A percentile compares a stretch with the other conserved stretches of the same genome.
Evolutionary conservation across 2,888 invertebrate species (phyloP).

Genomic region (Plutella xylostella): DNA sequence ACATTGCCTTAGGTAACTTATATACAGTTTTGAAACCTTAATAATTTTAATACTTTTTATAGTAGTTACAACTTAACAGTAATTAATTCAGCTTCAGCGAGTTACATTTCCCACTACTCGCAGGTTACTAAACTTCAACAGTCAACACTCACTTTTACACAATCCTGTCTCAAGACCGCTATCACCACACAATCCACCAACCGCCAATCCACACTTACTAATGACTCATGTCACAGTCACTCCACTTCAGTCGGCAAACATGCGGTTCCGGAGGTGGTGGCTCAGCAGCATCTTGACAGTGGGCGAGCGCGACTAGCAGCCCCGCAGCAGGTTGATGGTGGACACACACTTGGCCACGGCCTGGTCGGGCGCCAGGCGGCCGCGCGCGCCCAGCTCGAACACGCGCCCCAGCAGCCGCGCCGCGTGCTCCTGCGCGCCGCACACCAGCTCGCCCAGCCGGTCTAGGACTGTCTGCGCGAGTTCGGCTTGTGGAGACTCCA

Average conservation of each 20-base stretch:
- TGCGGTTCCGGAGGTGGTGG: neutral
- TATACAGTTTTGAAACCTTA: too few species aligned
- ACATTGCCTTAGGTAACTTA: too few species aligned
- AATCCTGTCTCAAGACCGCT: too few species aligned
- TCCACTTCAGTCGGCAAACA: neutral
- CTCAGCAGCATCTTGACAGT: too few species aligned
- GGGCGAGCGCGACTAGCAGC: conserved; percentile 65
- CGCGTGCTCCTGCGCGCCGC: conserved; percentile 89
- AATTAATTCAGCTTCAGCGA: too few species aligned
- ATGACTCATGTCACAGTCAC: neutral
- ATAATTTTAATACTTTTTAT: too few species aligned
- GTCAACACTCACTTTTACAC: too few species aligned
- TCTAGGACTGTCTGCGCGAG: conserved; percentile 84
- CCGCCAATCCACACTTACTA: neutral
- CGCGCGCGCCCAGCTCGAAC: conserved; percentile 84
- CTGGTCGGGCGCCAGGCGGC: conserved; percentile 79
- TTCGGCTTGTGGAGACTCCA: conserved; percentile 83
- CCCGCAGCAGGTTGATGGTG: conserved; percentile 85
- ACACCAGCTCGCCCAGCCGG: conserved; percentile 83
- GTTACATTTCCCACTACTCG: too few species aligned
- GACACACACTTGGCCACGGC: conserved; percentile 85
- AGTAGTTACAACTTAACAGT: too few species aligned
- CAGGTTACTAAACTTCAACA: too few species aligned
- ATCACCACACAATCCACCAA: neutral
- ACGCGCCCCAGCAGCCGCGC: conserved; percentile 81